Evolutionary conservation across 2,888 invertebrate species (phyloP).

Genomic region (Macrophya annulata): DNA sequence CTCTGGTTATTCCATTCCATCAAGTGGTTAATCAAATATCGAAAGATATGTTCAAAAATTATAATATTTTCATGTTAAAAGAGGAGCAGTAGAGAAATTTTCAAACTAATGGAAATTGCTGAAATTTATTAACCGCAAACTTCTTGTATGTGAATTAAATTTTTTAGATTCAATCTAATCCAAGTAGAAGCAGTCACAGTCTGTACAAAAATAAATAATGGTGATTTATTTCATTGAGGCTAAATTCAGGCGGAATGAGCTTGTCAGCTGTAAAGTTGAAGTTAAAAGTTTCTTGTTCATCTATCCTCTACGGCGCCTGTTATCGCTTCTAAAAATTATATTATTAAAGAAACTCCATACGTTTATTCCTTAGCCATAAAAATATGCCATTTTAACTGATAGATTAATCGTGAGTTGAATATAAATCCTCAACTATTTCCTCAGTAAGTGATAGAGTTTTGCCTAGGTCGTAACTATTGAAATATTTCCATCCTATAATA

Average conservation of each 20-base stretch:
- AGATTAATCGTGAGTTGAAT: conserved; percentile 22
- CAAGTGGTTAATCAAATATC: not conserved
- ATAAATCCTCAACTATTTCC: conserved; percentile 16
- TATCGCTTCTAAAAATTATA: conserved; percentile 3
- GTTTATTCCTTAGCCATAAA: conserved; percentile 34
- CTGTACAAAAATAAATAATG: conserved; percentile 7
- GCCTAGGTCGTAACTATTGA: conserved; percentile 14
- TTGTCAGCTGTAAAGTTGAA: not conserved
- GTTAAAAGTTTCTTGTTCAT: not conserved
- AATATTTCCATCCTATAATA: conserved; percentile 8
- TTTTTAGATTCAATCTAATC: not conserved
- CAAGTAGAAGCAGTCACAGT: not conserved
- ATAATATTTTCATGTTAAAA: not conserved
- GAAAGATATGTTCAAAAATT: not conserved
- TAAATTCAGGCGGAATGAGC: not conserved
- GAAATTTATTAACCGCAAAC: not conserved
- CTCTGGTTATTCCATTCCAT: not conserved
- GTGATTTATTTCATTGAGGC: not conserved
- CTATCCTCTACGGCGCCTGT: not conserved
- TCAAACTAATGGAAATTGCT: not conserved
- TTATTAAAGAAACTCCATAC: not conserved
- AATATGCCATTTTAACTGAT: conserved; percentile 29
- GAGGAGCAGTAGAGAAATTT: not conserved
- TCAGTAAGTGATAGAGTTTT: not conserved
- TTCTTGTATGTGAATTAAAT: conserved; percentile 16